phyloP scores from a whole-genome alignment of 2,888 invertebrate genomes.

The Eugnorisma glareosa region DNA sequence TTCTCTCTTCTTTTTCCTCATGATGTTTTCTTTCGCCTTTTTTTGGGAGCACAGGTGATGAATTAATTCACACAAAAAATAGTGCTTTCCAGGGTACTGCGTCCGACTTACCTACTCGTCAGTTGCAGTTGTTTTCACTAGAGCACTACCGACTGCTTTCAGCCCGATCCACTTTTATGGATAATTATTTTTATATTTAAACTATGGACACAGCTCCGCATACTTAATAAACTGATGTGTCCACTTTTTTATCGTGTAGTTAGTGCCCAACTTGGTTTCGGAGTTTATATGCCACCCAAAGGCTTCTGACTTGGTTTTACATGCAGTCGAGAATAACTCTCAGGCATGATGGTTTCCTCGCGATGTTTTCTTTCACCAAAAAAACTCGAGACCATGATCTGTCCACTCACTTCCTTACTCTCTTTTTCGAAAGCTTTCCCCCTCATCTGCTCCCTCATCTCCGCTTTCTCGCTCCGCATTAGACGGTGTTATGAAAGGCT shows the following conservation, averaged over 20 bases:
- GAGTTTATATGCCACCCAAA: too few species aligned
- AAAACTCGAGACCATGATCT: too few species aligned
- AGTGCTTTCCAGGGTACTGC: neutral
- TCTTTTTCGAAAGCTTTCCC: neutral
- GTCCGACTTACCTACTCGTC: too few species aligned
- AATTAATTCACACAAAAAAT: too few species aligned
- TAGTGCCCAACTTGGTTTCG: too few species aligned
- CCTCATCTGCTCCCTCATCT: neutral
- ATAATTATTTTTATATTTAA: neutral
- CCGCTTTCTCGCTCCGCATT: neutral
- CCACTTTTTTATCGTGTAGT: too few species aligned
- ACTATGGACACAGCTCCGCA: neutral
- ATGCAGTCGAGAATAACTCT: too few species aligned
- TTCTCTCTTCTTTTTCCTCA: neutral
- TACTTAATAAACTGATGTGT: too few species aligned
- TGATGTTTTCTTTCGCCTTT: neutral
- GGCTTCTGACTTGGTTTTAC: too few species aligned
- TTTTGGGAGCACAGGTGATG: neutral
- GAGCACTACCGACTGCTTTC: neutral
- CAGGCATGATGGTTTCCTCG: too few species aligned
- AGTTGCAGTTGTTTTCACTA: neutral
- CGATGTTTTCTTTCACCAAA: too few species aligned
- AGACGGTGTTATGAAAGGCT: slow-evolving; percentile 33
- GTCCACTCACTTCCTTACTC: too few species aligned
- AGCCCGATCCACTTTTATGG: neutral